Base-by-base conservation (phyloP, 2,797 vertebrate genomes). In the Amphiprion clarkii region DNA sequence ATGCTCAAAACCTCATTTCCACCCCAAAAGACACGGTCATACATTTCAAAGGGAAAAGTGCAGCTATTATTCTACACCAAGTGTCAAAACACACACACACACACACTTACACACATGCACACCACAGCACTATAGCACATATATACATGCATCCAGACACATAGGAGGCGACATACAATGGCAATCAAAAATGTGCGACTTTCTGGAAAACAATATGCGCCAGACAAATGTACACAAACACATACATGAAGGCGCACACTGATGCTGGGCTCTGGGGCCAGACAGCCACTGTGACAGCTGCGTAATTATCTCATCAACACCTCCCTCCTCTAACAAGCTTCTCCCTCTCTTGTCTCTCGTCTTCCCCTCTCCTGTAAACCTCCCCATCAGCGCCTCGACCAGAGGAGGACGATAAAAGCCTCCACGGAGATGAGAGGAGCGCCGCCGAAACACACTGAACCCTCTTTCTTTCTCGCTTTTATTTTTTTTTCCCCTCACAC, bases 291-390 rank as follows among this genome's bases (percentile, higher is more conserved):
- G 62, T 88, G 91, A 87, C 91, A 90, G 89, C 82, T 87, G 79
- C 87, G 87, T 90, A 92, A 93, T 92, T 89, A 92, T 89, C 87
- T 90, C 86, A 90, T 90, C 91, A 92, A 89, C 91, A 91, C 86
- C 83, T 91, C 86, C 76, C 66, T 79, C 52, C 54, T 76, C 89
- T 91, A 84, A 91, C 86, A 88, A 89, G 87, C 77, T 65, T 86
- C 86, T 85, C 82, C 83, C 80, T 84, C 76, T 79, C 71, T 40
- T 67, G 49, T 49, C 76, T 78, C 57, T 74, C 31, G 31, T 33
- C 60, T 65, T 69, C 60, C 33, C 33, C 17, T 67, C 3, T 75
- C 79, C 81, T 76, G 52, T 60, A 75, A 82, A 70, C 71, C 75
- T 85, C 83, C 75, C 83, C 88, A 81, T 86, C 81, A 78, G 74